These are phyloP conservation scores for Cyrtodaria siliqua DNA, from an alignment of 2,888 invertebrate genomes.

Conservation along the genomic window DNA sequence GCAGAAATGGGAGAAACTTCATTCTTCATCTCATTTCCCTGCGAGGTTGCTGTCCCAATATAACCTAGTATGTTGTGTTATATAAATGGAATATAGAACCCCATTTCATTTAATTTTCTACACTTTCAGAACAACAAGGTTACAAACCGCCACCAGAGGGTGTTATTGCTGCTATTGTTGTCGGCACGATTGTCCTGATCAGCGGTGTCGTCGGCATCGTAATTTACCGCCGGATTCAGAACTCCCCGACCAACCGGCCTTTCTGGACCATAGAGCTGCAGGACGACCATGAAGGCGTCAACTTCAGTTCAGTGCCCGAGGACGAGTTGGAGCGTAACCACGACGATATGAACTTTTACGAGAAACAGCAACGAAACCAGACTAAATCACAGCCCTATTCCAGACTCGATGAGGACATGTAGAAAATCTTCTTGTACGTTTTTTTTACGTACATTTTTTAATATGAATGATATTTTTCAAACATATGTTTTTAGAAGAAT, in stretches of 20 bases:
- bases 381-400: slow-evolving; percentile 53
- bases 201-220: slow-evolving; percentile 68
- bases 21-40: too few species aligned
- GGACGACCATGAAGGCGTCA: slow-evolving; percentile 80
- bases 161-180: slow-evolving; percentile 70
- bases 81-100: too few species aligned
- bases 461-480: too few species aligned
- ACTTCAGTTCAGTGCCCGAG: slow-evolving; percentile 77
- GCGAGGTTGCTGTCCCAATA: too few species aligned
- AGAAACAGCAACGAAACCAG: slow-evolving; percentile 57
- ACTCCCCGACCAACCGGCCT: slow-evolving; percentile 65
- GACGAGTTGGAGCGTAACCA: slow-evolving; percentile 67
- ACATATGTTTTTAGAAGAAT: too few species aligned
- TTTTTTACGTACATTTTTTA: too few species aligned
- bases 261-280: slow-evolving; percentile 82
- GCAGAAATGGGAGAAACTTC: too few species aligned
- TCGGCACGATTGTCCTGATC: slow-evolving; percentile 66
- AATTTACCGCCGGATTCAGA: slow-evolving; percentile 67
- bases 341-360: slow-evolving; percentile 71
- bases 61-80: too few species aligned
- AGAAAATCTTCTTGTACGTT: too few species aligned
- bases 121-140: slow-evolving; percentile 5
- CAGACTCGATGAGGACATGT: slow-evolving; percentile 61
- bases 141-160: slow-evolving; percentile 42
- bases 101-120: too few species aligned